These are phyloP conservation scores for Pollimyrus isidori DNA, from an alignment of 2,113 vertebrate species.

Conservation along the genomic window DNA sequence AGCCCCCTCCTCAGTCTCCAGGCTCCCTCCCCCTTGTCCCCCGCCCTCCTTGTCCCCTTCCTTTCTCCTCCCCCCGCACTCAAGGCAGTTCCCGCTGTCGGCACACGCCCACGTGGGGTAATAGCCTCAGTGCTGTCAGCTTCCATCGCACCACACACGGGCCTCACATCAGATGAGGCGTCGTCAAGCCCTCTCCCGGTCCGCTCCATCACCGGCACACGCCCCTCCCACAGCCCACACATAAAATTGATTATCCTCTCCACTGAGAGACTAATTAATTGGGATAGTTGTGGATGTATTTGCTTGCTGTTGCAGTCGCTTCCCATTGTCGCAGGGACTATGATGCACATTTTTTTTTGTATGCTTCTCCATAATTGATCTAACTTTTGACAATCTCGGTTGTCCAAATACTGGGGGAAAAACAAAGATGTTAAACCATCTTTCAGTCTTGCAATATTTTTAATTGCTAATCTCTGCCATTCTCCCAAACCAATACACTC, in stretches of 20 bases:
- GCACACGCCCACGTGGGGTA: slow-evolving; percentile 56
- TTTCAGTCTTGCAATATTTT: background rate
- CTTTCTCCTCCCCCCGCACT: slow-evolving; percentile 45
- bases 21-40: slow-evolving; percentile 17
- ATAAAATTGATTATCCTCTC: slow-evolving; percentile 57
- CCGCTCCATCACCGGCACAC: background rate
- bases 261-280: slow-evolving; percentile 43
- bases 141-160: slow-evolving; percentile 59
- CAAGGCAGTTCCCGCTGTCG: slow-evolving; percentile 53
- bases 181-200: slow-evolving; percentile 44
- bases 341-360: slow-evolving; percentile 27
- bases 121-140: slow-evolving; percentile 61
- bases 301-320: slow-evolving; percentile 39
- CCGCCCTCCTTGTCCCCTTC: background rate
- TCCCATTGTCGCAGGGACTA: background rate
- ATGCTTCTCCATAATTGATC: background rate
- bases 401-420: background rate
- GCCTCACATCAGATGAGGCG: slow-evolving; percentile 65
- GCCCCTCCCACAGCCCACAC: slow-evolving; percentile 51
- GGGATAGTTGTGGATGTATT: slow-evolving; percentile 48
- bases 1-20: background rate
- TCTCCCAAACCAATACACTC: background rate
- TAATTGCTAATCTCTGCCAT: background rate
- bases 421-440: background rate
- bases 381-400: background rate